Evolutionary conservation across 2,113 vertebrate genomes (phyloP), one percentile per base, ranked within the genome.

Genomic region (Spilogale gracilis): DNA sequence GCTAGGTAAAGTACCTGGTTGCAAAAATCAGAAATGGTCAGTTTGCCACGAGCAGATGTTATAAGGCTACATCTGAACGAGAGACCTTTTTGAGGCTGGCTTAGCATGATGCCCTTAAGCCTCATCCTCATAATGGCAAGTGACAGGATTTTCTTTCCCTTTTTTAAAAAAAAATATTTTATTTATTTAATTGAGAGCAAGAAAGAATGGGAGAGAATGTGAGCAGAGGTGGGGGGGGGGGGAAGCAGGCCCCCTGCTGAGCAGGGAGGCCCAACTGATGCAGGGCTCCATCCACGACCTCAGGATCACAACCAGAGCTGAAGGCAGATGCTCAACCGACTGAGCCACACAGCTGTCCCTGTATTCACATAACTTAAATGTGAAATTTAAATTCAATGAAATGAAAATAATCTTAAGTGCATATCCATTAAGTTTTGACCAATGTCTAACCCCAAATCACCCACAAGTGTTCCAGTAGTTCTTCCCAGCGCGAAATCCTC

Each of bases 341-440:
- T 9, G 67, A 69, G 67, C 67, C 67, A 69, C 67, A 8, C 32
- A 69, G 67, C 8, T 18, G 7, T 1, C 67, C 32, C 67, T 60
- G 30, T 20, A n/a, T 48, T 73, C 48, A 38, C 32, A 23, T n/a
- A 48, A 73, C 73, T 83, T 73, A 1, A 32, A 73, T 73, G 3
- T 60, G 65, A 60, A n/a, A 83, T 92, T 82, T 71, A 82, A 92
- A 71, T 69, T 69, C 50, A 92, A n/a, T 61, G 23, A 84, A 74
- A 84, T n/a, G 27, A 73, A 58, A 71, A 69, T 56, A 84, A 18
- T 10, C 43, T 60, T 25, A 50, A 60, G 45, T 38, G 10, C n/a
- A 74, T 23, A 60, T n/a, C 20, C 52, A 61, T 14, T 60, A 82
- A 14, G 56, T 60, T 81, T 71, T 87, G 9, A 88, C 52, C 38